Conservation (phyloP, 1,140 invertebrate genomes). For the Atta texana region DNA sequence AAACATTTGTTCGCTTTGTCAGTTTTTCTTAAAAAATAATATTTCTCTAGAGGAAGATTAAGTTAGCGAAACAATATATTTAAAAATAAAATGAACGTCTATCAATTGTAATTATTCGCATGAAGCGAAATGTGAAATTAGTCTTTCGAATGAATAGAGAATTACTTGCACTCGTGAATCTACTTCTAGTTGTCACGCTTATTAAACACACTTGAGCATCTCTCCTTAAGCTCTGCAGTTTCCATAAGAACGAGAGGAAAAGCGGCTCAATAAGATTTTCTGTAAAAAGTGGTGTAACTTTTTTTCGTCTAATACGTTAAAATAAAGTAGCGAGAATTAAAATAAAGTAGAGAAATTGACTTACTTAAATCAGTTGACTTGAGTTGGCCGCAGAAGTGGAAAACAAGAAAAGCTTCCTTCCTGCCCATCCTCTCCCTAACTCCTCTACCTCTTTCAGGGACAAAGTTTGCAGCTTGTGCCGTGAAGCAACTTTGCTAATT, state of each 20-base stretch:
- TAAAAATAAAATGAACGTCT: neutral
- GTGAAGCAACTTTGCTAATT: constrained; percentile 62
- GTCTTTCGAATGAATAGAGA: neutral
- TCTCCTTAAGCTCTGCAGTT: constrained; percentile 41
- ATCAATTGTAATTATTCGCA: neutral
- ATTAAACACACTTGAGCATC: constrained; percentile 47
- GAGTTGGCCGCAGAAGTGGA: constrained; percentile 49
- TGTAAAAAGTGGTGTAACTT: constrained; percentile 42
- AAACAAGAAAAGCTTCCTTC: constrained; percentile 57
- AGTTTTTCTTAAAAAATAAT: no score
- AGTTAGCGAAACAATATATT: neutral
- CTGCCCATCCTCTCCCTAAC: neutral
- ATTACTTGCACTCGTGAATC: neutral
- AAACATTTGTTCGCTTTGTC: no score
- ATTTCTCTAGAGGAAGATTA: no score
- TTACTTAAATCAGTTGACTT: constrained; percentile 63
- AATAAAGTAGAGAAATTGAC: constrained; percentile 62
- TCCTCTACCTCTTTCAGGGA: neutral
- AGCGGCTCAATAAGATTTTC: constrained; percentile 48
- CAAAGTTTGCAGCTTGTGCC: constrained; percentile 53
- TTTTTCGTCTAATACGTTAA: constrained; percentile 59
- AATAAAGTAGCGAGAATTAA: constrained; percentile 61
- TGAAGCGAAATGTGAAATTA: neutral
- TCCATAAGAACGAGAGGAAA: constrained; percentile 36
- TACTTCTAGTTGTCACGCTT: constrained; percentile 29